Percentiles rank a stretch among this genome's conserved stretches.
Conservation (phyloP, 53 echinoderm and acorn worm species). For the Luidia sarsii region DNA sequence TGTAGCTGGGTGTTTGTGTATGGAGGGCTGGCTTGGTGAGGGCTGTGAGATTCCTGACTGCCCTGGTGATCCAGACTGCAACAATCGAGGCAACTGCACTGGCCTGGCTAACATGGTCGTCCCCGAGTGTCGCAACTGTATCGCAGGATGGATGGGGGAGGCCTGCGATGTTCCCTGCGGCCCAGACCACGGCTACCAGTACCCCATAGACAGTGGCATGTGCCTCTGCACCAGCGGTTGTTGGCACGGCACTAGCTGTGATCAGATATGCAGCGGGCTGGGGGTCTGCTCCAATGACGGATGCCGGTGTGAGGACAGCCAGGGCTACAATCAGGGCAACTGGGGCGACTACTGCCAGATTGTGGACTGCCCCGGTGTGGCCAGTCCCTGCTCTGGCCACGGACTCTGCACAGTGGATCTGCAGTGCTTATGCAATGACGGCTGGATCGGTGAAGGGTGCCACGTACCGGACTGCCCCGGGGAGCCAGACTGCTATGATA, state of each 20-base stretch:
- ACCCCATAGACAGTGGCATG: slow-evolving; percentile 79
- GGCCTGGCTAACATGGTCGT: slow-evolving; percentile 11
- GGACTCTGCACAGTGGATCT: slow-evolving; percentile 67
- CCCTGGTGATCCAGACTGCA: slow-evolving; percentile 88
- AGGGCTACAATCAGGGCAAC: slow-evolving; percentile 57
- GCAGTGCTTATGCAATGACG: slow-evolving; percentile 65
- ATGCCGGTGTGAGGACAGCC: slow-evolving; percentile 59
- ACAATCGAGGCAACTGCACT: slow-evolving; percentile 70
- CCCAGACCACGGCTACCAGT: slow-evolving; percentile 78
- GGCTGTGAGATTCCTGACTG: slow-evolving; percentile 90
- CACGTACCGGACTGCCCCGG: slow-evolving; percentile 77
- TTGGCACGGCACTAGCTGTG: slow-evolving; percentile 85
- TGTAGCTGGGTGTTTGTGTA: slow-evolving; percentile 74
- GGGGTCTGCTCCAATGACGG: slow-evolving; percentile 58
- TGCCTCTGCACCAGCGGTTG: slow-evolving; percentile 80
- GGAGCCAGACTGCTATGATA: slow-evolving; percentile 78
- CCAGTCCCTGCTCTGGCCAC: slow-evolving; percentile 71
- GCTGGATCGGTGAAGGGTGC: slow-evolving; percentile 78
- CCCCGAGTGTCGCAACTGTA: slow-evolving; percentile 77
- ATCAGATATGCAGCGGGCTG: slow-evolving; percentile 60
- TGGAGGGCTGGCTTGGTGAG: slow-evolving; percentile 76
- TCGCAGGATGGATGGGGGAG: slow-evolving; percentile 86
- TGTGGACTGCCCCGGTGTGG: slow-evolving; percentile 70
- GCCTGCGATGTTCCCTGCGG: slow-evolving; percentile 85
- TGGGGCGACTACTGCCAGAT: slow-evolving; percentile 86